A percentile compares a stretch with the other conserved stretches of the same genome.
Evolutionary conservation across 2,888 invertebrate genomes (phyloP).

Genomic region (Caenorhabditis sp.): DNA sequence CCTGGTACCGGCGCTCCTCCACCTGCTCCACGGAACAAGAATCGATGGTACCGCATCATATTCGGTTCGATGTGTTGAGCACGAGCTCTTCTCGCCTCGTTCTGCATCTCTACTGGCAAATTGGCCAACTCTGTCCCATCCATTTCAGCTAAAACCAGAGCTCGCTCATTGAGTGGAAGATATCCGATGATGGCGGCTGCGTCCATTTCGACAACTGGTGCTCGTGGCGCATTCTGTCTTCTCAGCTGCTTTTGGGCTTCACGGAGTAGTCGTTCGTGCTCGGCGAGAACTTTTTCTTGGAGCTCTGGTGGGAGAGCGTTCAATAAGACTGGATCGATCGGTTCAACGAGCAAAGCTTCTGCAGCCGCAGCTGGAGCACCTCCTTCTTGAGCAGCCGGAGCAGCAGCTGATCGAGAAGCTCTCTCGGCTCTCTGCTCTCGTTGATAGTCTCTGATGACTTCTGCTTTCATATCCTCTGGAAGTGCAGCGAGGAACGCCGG

Average conservation of each 20-base stretch:
- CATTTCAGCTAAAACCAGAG: too few relatives aligned
- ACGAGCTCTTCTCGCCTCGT: slow-evolving; percentile 68
- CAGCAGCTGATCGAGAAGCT: slow-evolving; percentile 63
- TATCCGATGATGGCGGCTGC: too few relatives aligned
- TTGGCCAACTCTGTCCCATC: too few relatives aligned
- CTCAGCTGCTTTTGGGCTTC: too few relatives aligned
- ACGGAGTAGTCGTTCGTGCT: too few relatives aligned
- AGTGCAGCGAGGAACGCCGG: slow-evolving; percentile 92
- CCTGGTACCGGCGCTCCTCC: too few relatives aligned
- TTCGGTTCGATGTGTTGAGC: slow-evolving; percentile 49
- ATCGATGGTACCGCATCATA: slow-evolving; percentile 54
- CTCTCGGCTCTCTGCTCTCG: slow-evolving; percentile 86
- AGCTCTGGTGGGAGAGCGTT: too few relatives aligned
- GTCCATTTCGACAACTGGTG: too few relatives aligned
- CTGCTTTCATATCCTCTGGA: slow-evolving; percentile 92
- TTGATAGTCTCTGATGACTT: slow-evolving; percentile 90
- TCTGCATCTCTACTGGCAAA: slow-evolving; percentile 68
- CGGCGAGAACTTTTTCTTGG: too few relatives aligned
- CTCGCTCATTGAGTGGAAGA: too few relatives aligned
- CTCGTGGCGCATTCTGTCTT: too few relatives aligned
- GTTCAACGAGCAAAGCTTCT: slow-evolving; percentile 72
- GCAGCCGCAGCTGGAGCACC: slow-evolving; percentile 53
- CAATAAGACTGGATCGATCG: slow-evolving; percentile 92
- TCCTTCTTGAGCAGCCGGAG: slow-evolving; percentile 43
- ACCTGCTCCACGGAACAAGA: slow-evolving; percentile 60